Base-by-base conservation (phyloP, 2,113 vertebrate species). In the Pungitius pungitius region DNA sequence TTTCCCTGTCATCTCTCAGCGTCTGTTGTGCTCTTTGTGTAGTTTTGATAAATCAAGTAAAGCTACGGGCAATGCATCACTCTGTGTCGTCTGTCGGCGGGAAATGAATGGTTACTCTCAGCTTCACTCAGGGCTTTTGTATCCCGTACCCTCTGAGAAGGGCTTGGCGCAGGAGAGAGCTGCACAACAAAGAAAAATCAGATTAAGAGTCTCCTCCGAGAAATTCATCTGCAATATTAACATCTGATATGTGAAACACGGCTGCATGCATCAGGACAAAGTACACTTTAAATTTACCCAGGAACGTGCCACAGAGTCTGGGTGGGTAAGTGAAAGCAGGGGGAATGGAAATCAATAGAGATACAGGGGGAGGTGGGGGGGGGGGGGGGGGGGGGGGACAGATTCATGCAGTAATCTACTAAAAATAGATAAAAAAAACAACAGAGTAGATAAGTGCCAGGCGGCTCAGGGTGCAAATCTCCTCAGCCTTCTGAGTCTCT, bases 11-110 rank as follows among this genome's bases (percentile, higher is more conserved):
- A 86, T 73, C 69, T 82, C 69, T 81, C 84, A 73, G 81, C 68
- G 52, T 82, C 73, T 79, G 61, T 71, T 85, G 62, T 80, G 85
- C 70, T 83, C 78, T 83, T 83, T 82, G 82, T 91, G 78, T 90
- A 71, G 75, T 88, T 90, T 83, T 86, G 85, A 93, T 92, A 87
- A 91, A 90, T 92, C 89, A 87, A 81, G 81, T 68, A 39, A 85
- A 78, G 83, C 85, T 73, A 73, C 78, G 72, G 83, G 85, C 88
- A 27, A 84, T 89, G 85, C 65, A 88, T 90, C 88, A 86, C 74
- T 86, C 87, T 40, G 68, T 80, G 88, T 82, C 85, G 37, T 82
- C 77, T 88, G 91, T 83, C 86, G 83, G 82, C 75, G 66, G 81
- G 76, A 88, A 86, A 90, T 84, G 56, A 88, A 90, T 81, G 59